Evolutionary conservation across 2,888 invertebrate species (phyloP).

Genomic region (Eristalinus aeneus): DNA sequence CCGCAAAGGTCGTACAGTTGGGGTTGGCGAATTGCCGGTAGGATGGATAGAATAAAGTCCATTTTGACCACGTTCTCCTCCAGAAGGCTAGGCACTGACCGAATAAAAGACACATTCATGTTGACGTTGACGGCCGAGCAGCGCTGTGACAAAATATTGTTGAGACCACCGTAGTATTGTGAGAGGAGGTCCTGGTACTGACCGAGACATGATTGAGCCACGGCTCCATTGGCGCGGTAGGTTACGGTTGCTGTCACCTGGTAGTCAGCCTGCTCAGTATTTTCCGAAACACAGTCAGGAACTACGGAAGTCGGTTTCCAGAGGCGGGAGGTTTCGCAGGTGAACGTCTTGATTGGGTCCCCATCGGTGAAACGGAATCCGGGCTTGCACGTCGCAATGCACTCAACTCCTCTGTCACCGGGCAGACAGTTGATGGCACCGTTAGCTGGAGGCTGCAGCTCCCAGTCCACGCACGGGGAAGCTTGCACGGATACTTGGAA

Average conservation of each 20-base stretch:
- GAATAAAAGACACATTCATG: conserved; percentile 95
- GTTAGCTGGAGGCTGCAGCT: conserved; percentile 92
- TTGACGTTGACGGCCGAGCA: conserved; percentile 97
- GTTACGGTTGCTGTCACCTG: conserved; percentile 93
- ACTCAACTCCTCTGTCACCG: conserved; percentile 90
- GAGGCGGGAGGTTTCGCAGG: conserved; percentile 89
- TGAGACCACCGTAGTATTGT: conserved; percentile 90
- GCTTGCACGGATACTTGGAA: conserved; percentile 97
- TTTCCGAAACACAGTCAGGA: conserved; percentile 97
- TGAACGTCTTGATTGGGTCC: conserved; percentile 92
- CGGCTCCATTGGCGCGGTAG: conserved; percentile 94
- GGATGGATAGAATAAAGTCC: conserved; percentile 93
- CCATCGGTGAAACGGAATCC: conserved; percentile 96
- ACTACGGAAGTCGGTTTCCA: conserved; percentile 95
- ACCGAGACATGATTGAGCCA: conserved; percentile 90
- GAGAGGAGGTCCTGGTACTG: conserved; percentile 92
- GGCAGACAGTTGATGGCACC: conserved; percentile 93
- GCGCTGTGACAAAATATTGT: conserved; percentile 91
- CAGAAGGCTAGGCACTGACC: conserved; percentile 88
- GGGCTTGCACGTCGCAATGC: conserved; percentile 93
- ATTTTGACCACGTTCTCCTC: conserved; percentile 95
- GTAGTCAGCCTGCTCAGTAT: conserved; percentile 97
- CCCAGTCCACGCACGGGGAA: conserved; percentile 97
- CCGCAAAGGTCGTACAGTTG: conserved; percentile 97
- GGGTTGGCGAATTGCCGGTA: conserved; percentile 93